These are phyloP conservation scores for Monopterus albus DNA, from an alignment of 2,113 vertebrate genomes.

Conservation along the genomic window DNA sequence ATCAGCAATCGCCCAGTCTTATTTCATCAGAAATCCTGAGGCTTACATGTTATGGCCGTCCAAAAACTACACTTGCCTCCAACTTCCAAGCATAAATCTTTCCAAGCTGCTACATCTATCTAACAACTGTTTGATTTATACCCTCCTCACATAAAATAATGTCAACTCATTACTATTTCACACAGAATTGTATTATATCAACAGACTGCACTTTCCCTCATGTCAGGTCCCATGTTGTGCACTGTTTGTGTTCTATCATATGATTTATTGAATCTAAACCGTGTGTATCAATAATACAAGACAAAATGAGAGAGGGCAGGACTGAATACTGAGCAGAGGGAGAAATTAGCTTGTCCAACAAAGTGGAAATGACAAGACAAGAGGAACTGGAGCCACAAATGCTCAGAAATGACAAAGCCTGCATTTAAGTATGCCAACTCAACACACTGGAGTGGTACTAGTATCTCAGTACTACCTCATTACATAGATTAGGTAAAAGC, in stretches of 20 bases:
- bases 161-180: constrained; percentile 27
- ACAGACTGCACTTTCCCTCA: not conserved
- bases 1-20: constrained; percentile 33
- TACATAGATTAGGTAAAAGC: too few species aligned
- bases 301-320: too few species aligned
- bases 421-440: too few species aligned
- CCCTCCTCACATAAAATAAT: constrained; percentile 22
- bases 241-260: not conserved
- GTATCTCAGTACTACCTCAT: too few species aligned
- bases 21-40: constrained; percentile 45
- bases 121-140: constrained; percentile 13
- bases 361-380: too few species aligned
- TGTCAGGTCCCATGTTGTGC: not conserved
- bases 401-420: too few species aligned
- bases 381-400: too few species aligned
- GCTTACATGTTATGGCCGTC: not conserved
- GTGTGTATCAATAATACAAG: too few species aligned
- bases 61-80: constrained; percentile 27
- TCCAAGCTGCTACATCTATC: constrained; percentile 16
- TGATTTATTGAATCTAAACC: constrained; percentile 30
- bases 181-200: constrained; percentile 16
- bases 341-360: too few species aligned
- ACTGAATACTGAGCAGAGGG: too few species aligned
- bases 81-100: constrained; percentile 29
- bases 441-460: too few species aligned